phyloP scores from a whole-genome alignment of 2,113 vertebrate genomes.

The Neolamprologus devosi region DNA sequence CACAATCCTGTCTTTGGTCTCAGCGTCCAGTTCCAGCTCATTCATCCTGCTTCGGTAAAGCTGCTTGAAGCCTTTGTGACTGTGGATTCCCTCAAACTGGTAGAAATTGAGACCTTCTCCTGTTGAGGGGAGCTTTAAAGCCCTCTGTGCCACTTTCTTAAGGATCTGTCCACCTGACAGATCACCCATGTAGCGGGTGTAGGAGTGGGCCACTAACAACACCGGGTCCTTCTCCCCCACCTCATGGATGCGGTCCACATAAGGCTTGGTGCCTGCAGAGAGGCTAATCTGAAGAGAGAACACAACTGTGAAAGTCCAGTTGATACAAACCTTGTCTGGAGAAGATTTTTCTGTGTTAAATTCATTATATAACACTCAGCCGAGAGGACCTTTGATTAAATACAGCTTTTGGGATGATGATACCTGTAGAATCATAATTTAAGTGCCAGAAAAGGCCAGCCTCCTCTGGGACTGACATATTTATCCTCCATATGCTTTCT shows the following conservation, averaged over 20 bases:
- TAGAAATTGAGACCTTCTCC: conserved; percentile 87
- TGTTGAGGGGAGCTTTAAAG: conserved; percentile 78
- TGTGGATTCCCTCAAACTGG: conserved; percentile 79
- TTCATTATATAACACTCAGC: neutral
- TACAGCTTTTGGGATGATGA: neutral
- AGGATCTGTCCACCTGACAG: conserved; percentile 89
- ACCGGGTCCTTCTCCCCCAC: conserved; percentile 75
- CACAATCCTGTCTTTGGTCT: conserved; percentile 77
- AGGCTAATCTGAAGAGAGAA: conserved; percentile 6
- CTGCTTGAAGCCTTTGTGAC: conserved; percentile 85
- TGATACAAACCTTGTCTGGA: neutral
- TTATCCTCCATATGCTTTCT: neutral
- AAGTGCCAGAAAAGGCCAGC: neutral
- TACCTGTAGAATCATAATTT: neutral
- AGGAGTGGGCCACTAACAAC: conserved; percentile 84
- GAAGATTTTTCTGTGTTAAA: neutral
- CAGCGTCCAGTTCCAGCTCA: conserved; percentile 75
- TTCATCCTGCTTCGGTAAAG: conserved; percentile 88
- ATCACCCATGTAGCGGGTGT: conserved; percentile 93
- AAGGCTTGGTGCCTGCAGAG: conserved; percentile 75
- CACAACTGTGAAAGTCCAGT: neutral
- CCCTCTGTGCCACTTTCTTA: conserved; percentile 88
- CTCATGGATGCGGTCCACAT: conserved; percentile 80
- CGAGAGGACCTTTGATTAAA: rapidly evolving
- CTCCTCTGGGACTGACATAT: neutral